Evolutionary conservation across 1,140 invertebrate genomes (phyloP), one percentile per base, ranked within the genome.

Genomic region (Samia ricini): DNA sequence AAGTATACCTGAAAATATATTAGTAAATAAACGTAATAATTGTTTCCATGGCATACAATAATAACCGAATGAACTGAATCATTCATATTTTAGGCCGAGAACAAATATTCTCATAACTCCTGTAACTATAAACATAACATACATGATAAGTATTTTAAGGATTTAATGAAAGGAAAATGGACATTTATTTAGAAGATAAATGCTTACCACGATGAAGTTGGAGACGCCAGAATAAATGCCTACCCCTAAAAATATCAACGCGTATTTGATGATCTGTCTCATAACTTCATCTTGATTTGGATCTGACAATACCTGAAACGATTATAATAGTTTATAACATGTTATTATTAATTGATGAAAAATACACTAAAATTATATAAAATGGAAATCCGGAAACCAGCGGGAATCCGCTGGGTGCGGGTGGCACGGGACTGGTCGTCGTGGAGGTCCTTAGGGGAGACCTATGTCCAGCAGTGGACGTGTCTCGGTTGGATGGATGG

Each of bases 181-280:
- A 5, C 10, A 29, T 5, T 8, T 29, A 29, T 29, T 8, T 29
- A 1, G 6, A 5, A 1, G 26, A 29, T 2, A 5, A 8, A 42
- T 42, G 4, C 33, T 70, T 85, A 95, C 93, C 87, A 93, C 92
- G n/a, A 93, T 77, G 68, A 95, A 95, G 65, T 93, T 93, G 4
- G 94, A 83, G 2, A 94, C 68, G 60, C 94, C 94, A 24, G 93
- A 91, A 36, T 93, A 85, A 57, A 95, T 77, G 4, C 94, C 95
- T 20, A 94, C 87, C 0, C 91, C 88, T n/a, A 95, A 75, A 72
- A 96, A 95, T 59, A 94, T 91, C 2, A 94, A 92, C 84, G 70
- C 93, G 92, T 51, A 92, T 72, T 66, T 92, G 57, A 75, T 89
- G 0, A 94, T 92, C 73, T 93, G 81, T 1, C 83, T 65, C 56